Evolutionary conservation across 2,113 vertebrate genomes (phyloP), one percentile per base, ranked within the genome.

Genomic region (Accipiter virgatus): DNA sequence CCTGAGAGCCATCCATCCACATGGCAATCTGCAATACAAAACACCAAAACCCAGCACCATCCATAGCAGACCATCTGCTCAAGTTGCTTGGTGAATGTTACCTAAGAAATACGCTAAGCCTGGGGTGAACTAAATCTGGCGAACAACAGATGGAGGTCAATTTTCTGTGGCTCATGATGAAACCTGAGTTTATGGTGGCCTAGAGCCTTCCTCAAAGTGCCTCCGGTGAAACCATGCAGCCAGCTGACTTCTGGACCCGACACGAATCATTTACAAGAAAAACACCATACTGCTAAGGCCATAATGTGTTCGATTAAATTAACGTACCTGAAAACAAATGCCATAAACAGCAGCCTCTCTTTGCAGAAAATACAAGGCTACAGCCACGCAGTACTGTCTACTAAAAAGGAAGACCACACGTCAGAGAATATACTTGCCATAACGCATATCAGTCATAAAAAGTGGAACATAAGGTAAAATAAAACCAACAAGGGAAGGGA

Each of bases 211-310:
- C 66, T 71, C 94, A 96, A 91, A 96, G 91, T 90, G 94, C 81
- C 96, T 90, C 83, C 86, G 72, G 86, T 95, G 77, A 94, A 98
- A 94, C 56, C 88, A 90, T 22, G 23, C 53, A 97, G 83, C 72
- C 94, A 82, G 68, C 42, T 94, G 66, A 72, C 62, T 81, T 94
- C 40, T 40, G 40, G 52, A 95, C 50, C 14, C 32, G 31, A 86
- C 65, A 95, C 26, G 47, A 97, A 94, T 91, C 66, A 96, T 86
- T 96, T 96, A 92, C 56, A 93, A 94, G 88, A 91, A 95, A 97
- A 97, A 94, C 48, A 88, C 58, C 73, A 66, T 7, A 31, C 45
- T 77, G 88, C 52, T 96, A 83, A 87, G 63, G 75, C 94, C 43
- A 83, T 73, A 92, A 94, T 45, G 65, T 4, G 5, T 61, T 93